phyloP scores from a whole-genome alignment of 1,140 invertebrate genomes.

The Drosophila simulans region DNA sequence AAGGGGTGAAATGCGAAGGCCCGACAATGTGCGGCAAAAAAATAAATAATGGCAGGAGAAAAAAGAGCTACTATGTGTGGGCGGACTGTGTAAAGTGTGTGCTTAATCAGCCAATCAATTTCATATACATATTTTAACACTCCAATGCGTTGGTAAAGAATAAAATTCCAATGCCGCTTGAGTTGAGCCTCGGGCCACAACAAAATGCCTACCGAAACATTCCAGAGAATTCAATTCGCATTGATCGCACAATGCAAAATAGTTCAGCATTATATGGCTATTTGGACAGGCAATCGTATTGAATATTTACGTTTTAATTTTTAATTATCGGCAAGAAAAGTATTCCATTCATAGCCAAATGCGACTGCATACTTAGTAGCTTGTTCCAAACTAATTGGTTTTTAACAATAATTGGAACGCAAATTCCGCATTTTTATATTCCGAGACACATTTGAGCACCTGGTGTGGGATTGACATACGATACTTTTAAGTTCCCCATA shows the following conservation, averaged over 20 bases:
- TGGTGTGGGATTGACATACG: background rate
- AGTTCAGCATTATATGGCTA: background rate
- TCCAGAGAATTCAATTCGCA: slow-evolving; percentile 8
- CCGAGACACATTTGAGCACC: background rate
- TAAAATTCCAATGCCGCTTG: slow-evolving; percentile 49
- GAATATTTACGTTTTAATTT: background rate
- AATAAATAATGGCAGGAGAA: slow-evolving; percentile 18
- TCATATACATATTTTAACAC: slow-evolving; percentile 78
- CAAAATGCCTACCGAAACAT: slow-evolving; percentile 26
- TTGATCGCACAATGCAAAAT: slow-evolving; percentile 2
- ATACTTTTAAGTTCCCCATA: background rate
- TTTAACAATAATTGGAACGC: background rate
- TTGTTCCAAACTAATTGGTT: background rate
- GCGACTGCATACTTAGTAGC: too few relatives aligned
- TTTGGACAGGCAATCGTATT: slow-evolving; percentile 2
- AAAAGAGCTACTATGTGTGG: slow-evolving; percentile 15
- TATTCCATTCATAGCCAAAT: background rate
- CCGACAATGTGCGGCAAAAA: slow-evolving; percentile 32
- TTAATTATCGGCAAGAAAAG: slow-evolving; percentile 2
- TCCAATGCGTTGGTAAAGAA: slow-evolving; percentile 63
- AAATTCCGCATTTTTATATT: background rate
- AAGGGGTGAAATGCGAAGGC: slow-evolving; percentile 54
- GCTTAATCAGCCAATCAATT: slow-evolving; percentile 82
- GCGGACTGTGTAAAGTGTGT: slow-evolving; percentile 35
- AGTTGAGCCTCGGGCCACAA: slow-evolving; percentile 19